Evolutionary conservation across 2,797 vertebrate species (phyloP), one percentile per base, ranked within the genome.

Genomic region (Sparus aurata): DNA sequence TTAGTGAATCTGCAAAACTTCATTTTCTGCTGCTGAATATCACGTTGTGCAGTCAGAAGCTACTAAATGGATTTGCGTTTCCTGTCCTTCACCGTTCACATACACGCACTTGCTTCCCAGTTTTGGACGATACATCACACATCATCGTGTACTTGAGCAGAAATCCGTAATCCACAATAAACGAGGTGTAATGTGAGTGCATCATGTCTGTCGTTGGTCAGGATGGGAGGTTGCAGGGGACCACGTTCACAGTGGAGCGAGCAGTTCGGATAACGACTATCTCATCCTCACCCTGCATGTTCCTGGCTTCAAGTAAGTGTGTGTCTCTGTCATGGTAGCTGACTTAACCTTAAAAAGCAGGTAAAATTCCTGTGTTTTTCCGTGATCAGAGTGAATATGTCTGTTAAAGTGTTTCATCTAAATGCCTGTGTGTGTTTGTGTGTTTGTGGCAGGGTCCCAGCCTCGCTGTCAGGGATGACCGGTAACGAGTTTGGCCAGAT

Each of bases 211-310:
- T 54, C 17, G 65, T 46, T 30, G 30, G 5, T 70, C 83, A 99
- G 98, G 98, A 27, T 99, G 98, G 98, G 97, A 98, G 76, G 98
- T 98, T 3, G 97, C 97, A 58, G 97, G 98, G 45, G 98, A 99
- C 87, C 96, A 99, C 76, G 93, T 99, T 72, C 97, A 95, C 84
- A 98, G 97, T 49, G 98, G 96, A 70, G 94, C 96, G 8, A 97
- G 98, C 43, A 96, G 96, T 57, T 97, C 97, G 2, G 98, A 99
- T 85, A 98, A 99, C 58, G 98, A 99, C 89, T 99, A 99, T 87
- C 97, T 99, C 79, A 98, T 99, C 84, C 93, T 99, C 91, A 99
- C 96, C 78, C 93, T 99, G 77, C 96, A 96, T 15, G 95, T 98
- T 15, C 95, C 97, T 0, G 98, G 98, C 85, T 99, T 99, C 93